phyloP scores from a whole-genome alignment of 2,888 invertebrate species.

The Luperina testacea region DNA sequence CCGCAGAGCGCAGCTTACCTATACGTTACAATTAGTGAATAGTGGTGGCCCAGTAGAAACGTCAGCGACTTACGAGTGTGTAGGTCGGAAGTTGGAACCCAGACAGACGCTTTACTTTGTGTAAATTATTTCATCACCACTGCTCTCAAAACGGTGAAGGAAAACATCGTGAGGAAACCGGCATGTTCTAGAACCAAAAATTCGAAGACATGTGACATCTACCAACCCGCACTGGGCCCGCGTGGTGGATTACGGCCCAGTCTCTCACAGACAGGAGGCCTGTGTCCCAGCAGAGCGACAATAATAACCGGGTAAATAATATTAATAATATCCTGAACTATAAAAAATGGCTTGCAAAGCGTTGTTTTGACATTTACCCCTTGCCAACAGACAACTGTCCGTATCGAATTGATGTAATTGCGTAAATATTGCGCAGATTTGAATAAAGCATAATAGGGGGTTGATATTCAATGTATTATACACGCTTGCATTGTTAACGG shows the following conservation, averaged over 20 bases:
- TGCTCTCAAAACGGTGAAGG: too few relatives aligned
- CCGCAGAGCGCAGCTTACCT: too few relatives aligned
- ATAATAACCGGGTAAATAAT: background rate
- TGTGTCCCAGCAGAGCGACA: background rate
- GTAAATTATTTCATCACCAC: too few relatives aligned
- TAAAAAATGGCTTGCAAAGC: constrained; percentile 27
- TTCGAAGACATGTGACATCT: too few relatives aligned
- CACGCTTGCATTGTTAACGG: constrained; percentile 43
- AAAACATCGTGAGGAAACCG: too few relatives aligned
- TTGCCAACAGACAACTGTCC: constrained; percentile 57
- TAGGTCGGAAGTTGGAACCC: background rate
- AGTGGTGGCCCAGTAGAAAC: background rate
- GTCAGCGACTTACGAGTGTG: background rate
- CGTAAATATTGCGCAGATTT: constrained; percentile 62
- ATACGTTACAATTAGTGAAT: background rate
- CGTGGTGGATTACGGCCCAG: too few relatives aligned
- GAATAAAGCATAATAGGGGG: constrained; percentile 49
- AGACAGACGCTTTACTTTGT: background rate
- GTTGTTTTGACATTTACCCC: constrained; percentile 62
- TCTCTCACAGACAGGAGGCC: too few relatives aligned
- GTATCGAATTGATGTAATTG: constrained; percentile 58
- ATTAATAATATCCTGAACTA: constrained; percentile 30
- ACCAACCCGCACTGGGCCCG: too few relatives aligned
- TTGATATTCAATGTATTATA: constrained; percentile 31
- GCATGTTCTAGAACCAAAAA: too few relatives aligned